Evolutionary conservation across 92 coral and sea anemone genomes (phyloP).

Genomic region (Palythoa heliodiscus): DNA sequence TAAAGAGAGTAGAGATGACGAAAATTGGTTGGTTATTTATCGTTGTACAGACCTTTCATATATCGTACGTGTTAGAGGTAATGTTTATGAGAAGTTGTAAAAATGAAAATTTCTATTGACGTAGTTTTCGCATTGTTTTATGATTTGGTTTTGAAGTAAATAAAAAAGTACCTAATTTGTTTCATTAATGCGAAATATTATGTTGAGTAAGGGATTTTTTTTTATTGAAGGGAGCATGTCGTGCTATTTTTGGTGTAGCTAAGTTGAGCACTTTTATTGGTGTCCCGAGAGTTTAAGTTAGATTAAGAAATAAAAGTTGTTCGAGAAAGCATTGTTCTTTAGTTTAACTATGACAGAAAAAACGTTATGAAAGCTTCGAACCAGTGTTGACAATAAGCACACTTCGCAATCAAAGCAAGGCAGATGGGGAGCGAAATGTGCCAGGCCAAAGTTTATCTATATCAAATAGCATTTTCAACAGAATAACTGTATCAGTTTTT

Average conservation of each 20-base stretch:
- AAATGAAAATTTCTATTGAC: too few relatives aligned
- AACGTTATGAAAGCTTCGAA: conserved; percentile 34
- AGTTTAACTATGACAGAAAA: conserved; percentile 30
- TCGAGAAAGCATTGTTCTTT: conserved; percentile 27
- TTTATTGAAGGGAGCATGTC: neutral
- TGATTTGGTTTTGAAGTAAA: too few relatives aligned
- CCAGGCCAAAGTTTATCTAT: conserved; percentile 21
- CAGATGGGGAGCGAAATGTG: conserved; percentile 35
- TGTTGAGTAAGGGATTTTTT: neutral
- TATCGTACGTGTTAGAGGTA: neutral
- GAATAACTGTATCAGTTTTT: conserved; percentile 43
- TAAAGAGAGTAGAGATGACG: neutral
- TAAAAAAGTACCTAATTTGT: neutral
- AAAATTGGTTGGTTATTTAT: neutral
- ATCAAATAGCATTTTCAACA: conserved; percentile 34
- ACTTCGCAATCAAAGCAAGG: conserved; percentile 38
- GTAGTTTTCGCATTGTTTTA: too few relatives aligned
- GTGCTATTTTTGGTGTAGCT: neutral
- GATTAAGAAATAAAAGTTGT: conserved; percentile 22
- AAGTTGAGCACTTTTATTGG: neutral
- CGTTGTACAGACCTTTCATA: neutral
- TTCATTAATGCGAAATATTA: neutral
- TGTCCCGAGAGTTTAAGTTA: neutral
- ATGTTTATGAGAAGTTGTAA: neutral
- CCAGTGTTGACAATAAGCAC: conserved; percentile 45